Conservation (phyloP, 2,888 invertebrate species). For the Steinernema scapterisci region DNA sequence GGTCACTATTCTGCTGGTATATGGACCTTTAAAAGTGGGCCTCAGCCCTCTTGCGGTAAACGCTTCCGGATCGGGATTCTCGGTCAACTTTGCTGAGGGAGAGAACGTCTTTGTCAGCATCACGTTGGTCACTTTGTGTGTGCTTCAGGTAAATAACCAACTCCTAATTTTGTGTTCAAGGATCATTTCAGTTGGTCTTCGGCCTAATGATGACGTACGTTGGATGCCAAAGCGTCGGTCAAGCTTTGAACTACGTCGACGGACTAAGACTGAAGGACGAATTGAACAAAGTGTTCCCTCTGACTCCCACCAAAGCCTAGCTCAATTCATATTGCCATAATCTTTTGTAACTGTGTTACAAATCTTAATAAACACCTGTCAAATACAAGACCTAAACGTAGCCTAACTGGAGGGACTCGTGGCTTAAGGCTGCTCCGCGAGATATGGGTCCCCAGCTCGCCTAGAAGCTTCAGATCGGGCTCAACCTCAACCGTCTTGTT, state of each 20-base stretch:
- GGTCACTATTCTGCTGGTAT: slow-evolving; percentile 1
- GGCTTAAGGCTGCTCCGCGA: too few species aligned
- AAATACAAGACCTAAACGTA: too few species aligned
- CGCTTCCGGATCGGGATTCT: slow-evolving; percentile 2
- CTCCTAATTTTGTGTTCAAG: neutral
- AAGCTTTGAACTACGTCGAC: slow-evolving; percentile 12
- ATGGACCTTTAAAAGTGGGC: slow-evolving; percentile 13
- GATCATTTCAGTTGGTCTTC: slow-evolving; percentile 16
- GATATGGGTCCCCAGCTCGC: too few species aligned
- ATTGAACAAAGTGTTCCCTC: neutral
- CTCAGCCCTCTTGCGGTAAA: neutral
- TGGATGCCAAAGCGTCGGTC: slow-evolving; percentile 8
- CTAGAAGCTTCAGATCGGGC: too few species aligned
- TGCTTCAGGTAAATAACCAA: slow-evolving; percentile 6
- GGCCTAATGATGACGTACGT: neutral
- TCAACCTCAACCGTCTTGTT: too few species aligned
- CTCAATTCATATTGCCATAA: neutral
- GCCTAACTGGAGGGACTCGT: too few species aligned
- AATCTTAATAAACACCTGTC: too few species aligned
- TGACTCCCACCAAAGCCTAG: slow-evolving; percentile 15
- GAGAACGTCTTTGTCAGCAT: neutral
- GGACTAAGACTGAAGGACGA: slow-evolving; percentile 1
- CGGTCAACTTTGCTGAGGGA: slow-evolving; percentile 10
- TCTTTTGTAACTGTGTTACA: slow-evolving; percentile 10
- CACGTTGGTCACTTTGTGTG: slow-evolving; percentile 2